Evolutionary conservation across 2,113 vertebrate species (phyloP).

Genomic region (Epinephelus cyanopodus): DNA sequence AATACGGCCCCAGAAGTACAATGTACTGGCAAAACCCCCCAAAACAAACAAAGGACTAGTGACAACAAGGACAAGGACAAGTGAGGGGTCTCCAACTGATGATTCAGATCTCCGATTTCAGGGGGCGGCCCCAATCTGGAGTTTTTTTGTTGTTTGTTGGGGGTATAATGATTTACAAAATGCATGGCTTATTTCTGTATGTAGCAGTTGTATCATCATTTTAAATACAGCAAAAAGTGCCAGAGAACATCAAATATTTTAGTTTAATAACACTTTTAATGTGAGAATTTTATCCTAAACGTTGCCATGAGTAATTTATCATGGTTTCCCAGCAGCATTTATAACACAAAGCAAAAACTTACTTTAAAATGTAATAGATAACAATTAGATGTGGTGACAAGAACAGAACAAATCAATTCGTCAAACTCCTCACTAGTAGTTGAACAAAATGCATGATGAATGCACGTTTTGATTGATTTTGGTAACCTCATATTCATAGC

Average conservation of each 20-base stretch:
- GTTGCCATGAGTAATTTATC: background rate
- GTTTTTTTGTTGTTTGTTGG: background rate
- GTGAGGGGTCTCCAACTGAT: too few relatives aligned
- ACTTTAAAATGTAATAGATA: background rate
- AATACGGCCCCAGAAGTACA: too few relatives aligned
- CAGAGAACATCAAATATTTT: background rate
- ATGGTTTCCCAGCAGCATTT: background rate
- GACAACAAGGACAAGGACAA: too few relatives aligned
- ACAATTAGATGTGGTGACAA: background rate
- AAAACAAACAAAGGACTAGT: too few relatives aligned
- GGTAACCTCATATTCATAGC: background rate
- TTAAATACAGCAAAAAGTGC: background rate
- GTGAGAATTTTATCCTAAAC: too few relatives aligned
- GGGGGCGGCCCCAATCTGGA: too few relatives aligned
- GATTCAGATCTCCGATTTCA: too few relatives aligned
- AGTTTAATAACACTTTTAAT: background rate
- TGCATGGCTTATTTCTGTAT: background rate
- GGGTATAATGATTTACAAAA: background rate
- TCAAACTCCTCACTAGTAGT: background rate
- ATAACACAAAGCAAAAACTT: background rate
- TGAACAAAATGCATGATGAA: background rate
- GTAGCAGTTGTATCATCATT: background rate
- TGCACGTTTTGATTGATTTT: background rate
- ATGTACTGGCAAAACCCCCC: too few relatives aligned
- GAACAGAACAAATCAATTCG: background rate